A percentile compares a stretch with the other conserved stretches of the same genome.
These are phyloP conservation scores for Leptinotarsa peninsularis DNA, from an alignment of 2,888 invertebrate genomes.

Conservation along the genomic window DNA sequence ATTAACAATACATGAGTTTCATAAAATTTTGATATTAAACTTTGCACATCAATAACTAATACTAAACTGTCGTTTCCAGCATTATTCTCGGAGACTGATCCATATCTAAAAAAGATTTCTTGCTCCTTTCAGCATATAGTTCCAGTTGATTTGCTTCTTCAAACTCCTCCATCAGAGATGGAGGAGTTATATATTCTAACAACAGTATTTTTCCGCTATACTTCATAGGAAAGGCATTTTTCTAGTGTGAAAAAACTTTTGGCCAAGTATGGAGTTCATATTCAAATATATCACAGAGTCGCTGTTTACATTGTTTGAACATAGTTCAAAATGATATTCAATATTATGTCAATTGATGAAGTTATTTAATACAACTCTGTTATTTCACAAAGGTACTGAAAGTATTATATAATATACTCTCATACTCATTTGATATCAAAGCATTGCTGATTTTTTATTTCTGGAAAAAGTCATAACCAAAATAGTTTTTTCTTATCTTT, in stretches of 20 bases:
- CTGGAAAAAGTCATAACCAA: too few species aligned
- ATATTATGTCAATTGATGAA: constrained; percentile 7
- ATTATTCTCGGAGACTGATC: not conserved
- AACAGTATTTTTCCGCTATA: too few species aligned
- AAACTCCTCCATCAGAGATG: constrained; percentile 6
- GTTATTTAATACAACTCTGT: constrained; percentile 3
- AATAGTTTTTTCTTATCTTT: too few species aligned
- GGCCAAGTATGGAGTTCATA: not conserved
- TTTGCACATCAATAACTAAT: not conserved
- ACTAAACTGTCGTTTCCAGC: not conserved
- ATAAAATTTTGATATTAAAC: not conserved
- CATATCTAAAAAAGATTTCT: not conserved
- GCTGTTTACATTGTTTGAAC: not conserved
- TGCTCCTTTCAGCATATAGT: not conserved
- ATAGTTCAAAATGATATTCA: not conserved
- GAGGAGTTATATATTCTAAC: too few species aligned
- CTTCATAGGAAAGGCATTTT: too few species aligned
- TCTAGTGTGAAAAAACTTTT: not conserved
- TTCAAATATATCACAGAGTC: not conserved
- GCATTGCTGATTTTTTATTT: too few species aligned
- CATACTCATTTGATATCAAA: too few species aligned
- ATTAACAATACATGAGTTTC: not conserved
- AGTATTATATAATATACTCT: not conserved
- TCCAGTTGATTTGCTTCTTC: not conserved
- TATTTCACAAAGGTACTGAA: constrained; percentile 17